These are phyloP conservation scores for Lycophotia porphyrea DNA, from an alignment of 2,888 invertebrate genomes.

Conservation along the genomic window DNA sequence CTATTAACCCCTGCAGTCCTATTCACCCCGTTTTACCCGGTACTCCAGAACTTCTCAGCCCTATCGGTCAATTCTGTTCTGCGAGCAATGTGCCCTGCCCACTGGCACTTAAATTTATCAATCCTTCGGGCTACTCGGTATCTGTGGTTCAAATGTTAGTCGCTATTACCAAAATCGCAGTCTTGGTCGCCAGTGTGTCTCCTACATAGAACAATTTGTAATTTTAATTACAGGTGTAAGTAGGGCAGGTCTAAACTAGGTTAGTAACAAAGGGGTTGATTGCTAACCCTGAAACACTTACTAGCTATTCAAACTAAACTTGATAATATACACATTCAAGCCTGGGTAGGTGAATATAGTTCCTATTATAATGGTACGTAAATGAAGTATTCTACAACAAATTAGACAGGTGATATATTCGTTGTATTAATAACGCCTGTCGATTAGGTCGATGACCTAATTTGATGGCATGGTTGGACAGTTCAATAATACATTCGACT, in stretches of 20 bases:
- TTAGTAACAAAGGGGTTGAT: constrained; percentile 62
- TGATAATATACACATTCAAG: constrained; percentile 22
- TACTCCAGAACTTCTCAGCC: too few relatives aligned
- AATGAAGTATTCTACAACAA: constrained; percentile 24
- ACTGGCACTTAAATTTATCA: too few relatives aligned
- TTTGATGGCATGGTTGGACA: constrained; percentile 25
- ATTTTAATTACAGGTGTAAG: constrained; percentile 69
- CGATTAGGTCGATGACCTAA: constrained; percentile 28
- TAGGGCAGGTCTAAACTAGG: constrained; percentile 64
- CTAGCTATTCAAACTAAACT: constrained; percentile 48
- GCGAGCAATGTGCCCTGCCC: too few relatives aligned
- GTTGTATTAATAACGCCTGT: constrained; percentile 12
- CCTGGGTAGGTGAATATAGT: background rate
- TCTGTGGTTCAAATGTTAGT: too few relatives aligned
- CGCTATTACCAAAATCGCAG: background rate
- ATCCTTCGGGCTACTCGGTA: too few relatives aligned
- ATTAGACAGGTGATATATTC: constrained; percentile 28
- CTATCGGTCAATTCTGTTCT: too few relatives aligned
- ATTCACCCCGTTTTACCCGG: too few relatives aligned
- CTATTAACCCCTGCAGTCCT: too few relatives aligned
- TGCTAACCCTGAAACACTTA: constrained; percentile 62
- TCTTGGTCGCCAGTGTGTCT: background rate
- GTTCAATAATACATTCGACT: constrained; percentile 20
- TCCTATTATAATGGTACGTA: background rate
- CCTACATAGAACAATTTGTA: constrained; percentile 67